A percentile compares a stretch with the other conserved stretches of the same genome.
phyloP scores from a whole-genome alignment of 1,140 invertebrate genomes.

The Drosophila parabipectinata region DNA sequence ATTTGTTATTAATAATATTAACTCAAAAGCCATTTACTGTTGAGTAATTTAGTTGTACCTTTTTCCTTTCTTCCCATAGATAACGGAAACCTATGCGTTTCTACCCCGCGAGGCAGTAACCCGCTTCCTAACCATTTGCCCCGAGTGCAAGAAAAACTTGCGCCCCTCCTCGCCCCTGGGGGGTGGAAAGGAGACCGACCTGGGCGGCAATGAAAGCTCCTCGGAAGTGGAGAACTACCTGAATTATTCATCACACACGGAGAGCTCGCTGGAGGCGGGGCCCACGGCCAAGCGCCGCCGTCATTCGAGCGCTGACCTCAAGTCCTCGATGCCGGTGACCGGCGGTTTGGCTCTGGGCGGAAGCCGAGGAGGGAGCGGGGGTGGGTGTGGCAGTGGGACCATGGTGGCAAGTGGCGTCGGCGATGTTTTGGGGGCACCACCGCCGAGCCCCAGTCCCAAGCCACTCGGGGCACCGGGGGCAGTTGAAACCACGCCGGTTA shows the following conservation, averaged over 20 bases:
- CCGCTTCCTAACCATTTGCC: constrained; percentile 95
- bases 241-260: constrained; percentile 80
- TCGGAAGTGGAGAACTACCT: constrained; percentile 77
- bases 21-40: background rate
- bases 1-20: background rate
- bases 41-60: background rate
- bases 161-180: constrained; percentile 88
- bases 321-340: constrained; percentile 30
- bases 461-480: constrained; percentile 12
- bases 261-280: constrained; percentile 77
- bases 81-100: constrained; percentile 97
- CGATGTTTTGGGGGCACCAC: constrained; percentile 31
- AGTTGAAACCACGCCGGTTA: constrained; percentile 38
- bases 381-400: constrained; percentile 8
- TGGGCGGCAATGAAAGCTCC: constrained; percentile 76
- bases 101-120: constrained; percentile 97
- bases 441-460: constrained; percentile 14
- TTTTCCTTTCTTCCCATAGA: constrained; percentile 86
- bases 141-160: constrained; percentile 95
- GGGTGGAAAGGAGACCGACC: constrained; percentile 52
- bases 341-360: background rate
- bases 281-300: constrained; percentile 68
- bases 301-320: constrained; percentile 71
- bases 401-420: background rate
- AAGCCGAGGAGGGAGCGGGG: background rate